Conservation (phyloP, 2,888 invertebrate species). For the Myathropa florea region DNA sequence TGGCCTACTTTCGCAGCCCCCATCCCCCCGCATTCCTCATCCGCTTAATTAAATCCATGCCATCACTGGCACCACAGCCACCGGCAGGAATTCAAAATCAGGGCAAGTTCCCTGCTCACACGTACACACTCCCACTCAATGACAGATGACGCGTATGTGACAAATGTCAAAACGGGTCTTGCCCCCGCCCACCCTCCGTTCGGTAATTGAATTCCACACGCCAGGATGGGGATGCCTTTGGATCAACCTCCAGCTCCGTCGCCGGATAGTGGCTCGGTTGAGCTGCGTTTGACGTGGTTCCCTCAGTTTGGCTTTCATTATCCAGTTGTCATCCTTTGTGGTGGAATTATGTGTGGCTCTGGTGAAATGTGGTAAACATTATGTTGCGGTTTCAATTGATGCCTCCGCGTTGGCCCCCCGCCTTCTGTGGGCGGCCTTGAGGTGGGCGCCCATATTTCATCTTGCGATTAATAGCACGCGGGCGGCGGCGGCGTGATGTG, state of each 20-base stretch:
- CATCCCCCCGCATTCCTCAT: not conserved
- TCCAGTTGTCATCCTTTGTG: slow-evolving; percentile 56
- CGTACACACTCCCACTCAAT: not conserved
- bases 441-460: slow-evolving; percentile 32
- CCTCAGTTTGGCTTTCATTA: slow-evolving; percentile 54
- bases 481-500: slow-evolving; percentile 26
- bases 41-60: slow-evolving; percentile 28
- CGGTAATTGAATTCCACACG: slow-evolving; percentile 54
- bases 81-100: slow-evolving; percentile 21
- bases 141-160: slow-evolving; percentile 52
- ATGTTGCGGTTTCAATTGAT: slow-evolving; percentile 41
- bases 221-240: not conserved
- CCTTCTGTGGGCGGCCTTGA: not conserved
- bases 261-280: not conserved
- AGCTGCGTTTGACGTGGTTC: slow-evolving; percentile 52
- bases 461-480: slow-evolving; percentile 39
- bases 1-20: slow-evolving; percentile 21
- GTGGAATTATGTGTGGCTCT: slow-evolving; percentile 41
- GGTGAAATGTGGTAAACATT: slow-evolving; percentile 49
- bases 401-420: not conserved
- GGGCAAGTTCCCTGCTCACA: slow-evolving; percentile 1
- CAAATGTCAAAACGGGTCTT: slow-evolving; percentile 37
- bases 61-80: not conserved
- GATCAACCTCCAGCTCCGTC: not conserved
- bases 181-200: slow-evolving; percentile 9